phyloP scores from a whole-genome alignment of 1,140 invertebrate genomes.

The Diabrotica undecimpunctata region DNA sequence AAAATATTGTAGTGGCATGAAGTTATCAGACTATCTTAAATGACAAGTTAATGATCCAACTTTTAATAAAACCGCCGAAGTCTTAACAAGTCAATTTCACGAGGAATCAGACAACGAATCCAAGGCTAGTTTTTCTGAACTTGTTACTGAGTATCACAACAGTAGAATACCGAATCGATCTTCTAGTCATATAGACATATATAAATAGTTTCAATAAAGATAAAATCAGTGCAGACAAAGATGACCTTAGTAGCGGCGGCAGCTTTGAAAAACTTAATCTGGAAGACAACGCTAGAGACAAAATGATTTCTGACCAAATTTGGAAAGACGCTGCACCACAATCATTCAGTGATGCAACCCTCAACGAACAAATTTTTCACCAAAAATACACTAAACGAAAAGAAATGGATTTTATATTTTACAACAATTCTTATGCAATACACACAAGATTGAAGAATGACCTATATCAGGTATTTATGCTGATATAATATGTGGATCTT shows the following conservation, averaged over 20 bases:
- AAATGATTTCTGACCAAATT: neutral
- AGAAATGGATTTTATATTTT: neutral
- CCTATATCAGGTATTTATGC: too few species aligned
- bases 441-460: too few species aligned
- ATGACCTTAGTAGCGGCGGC: conserved; percentile 7
- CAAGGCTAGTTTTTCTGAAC: conserved; percentile 38
- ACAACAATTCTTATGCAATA: too few species aligned
- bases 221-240: conserved; percentile 41
- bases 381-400: neutral
- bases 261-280: conserved; percentile 29
- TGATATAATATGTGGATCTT: too few species aligned
- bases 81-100: conserved; percentile 24
- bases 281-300: neutral
- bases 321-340: neutral
- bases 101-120: conserved; percentile 35
- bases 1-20: conserved; percentile 48
- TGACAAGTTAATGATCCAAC: conserved; percentile 11
- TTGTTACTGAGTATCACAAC: conserved; percentile 35
- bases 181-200: too few species aligned
- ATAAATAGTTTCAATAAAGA: conserved; percentile 12
- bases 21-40: conserved; percentile 46
- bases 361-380: neutral
- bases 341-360: neutral
- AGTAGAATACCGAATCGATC: conserved; percentile 3
- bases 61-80: conserved; percentile 17